These are phyloP conservation scores for Drosophila mauritiana DNA, from an alignment of 1,140 invertebrate species.

Conservation along the genomic window DNA sequence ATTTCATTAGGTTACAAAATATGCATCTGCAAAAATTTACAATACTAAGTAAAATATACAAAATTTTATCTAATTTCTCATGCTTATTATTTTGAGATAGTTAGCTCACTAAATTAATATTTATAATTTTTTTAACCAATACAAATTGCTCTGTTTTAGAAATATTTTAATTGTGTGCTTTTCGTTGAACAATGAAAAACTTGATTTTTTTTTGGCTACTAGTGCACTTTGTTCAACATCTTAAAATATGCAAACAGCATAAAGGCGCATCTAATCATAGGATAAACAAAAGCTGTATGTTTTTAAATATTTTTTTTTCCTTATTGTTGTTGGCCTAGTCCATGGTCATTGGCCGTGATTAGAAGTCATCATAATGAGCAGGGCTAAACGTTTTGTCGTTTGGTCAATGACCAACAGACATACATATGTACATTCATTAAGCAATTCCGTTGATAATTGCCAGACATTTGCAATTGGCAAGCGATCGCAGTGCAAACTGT, in stretches of 20 bases:
- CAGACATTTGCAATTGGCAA: constrained; percentile 52
- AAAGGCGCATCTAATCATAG: not conserved
- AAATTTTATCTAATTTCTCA: no score
- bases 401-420: constrained; percentile 33
- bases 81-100: no score
- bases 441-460: constrained; percentile 44
- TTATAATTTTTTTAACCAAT: no score
- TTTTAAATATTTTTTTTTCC: not conserved
- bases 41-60: no score
- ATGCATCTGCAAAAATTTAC: no score
- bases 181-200: no score
- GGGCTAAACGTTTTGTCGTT: constrained; percentile 51
- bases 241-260: not conserved
- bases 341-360: constrained; percentile 36
- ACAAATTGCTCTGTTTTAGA: no score
- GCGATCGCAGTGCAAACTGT: constrained; percentile 53
- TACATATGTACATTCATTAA: constrained; percentile 8
- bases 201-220: no score
- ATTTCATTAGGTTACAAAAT: no score
- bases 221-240: not conserved
- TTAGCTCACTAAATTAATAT: no score
- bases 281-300: not conserved
- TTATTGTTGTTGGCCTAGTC: not conserved
- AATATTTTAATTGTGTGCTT: no score
- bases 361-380: constrained; percentile 43